Conservation (phyloP, 2,113 vertebrate species). For the Chaetodon trifascialis region DNA sequence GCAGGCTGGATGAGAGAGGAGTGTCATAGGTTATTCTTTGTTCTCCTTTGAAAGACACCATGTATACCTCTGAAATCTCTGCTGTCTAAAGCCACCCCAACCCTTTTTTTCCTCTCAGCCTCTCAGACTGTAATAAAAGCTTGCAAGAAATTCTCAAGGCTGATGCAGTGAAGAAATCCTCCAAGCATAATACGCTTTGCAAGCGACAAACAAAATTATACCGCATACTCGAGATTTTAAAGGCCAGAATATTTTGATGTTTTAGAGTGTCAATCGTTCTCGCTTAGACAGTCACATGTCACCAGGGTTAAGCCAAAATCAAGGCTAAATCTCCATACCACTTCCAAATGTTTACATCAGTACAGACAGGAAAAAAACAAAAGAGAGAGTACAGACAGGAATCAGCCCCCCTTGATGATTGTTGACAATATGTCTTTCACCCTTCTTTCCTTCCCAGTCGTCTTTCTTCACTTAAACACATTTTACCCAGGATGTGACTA, state of each 20-base stretch:
- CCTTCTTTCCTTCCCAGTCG: neutral
- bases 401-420: constrained; percentile 1
- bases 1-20: constrained; percentile 47
- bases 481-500: constrained; percentile 11
- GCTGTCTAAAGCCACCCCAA: constrained; percentile 23
- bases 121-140: constrained; percentile 21
- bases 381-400: neutral
- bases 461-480: constrained; percentile 18
- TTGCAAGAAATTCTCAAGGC: constrained; percentile 38
- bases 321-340: neutral
- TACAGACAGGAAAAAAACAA: constrained; percentile 13
- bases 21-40: constrained; percentile 69
- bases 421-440: constrained; percentile 18
- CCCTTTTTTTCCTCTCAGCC: constrained; percentile 14
- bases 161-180: constrained; percentile 39
- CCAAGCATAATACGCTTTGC: neutral
- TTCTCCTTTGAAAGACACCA: constrained; percentile 62
- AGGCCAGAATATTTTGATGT: constrained; percentile 1
- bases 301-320: constrained; percentile 7
- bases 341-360: constrained; percentile 1
- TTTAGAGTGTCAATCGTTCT: neutral
- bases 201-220: neutral
- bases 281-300: neutral
- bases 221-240: neutral
- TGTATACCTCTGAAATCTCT: constrained; percentile 45